phyloP scores from a whole-genome alignment of 2,797 vertebrate species.

The Halcyon leucocephala region DNA sequence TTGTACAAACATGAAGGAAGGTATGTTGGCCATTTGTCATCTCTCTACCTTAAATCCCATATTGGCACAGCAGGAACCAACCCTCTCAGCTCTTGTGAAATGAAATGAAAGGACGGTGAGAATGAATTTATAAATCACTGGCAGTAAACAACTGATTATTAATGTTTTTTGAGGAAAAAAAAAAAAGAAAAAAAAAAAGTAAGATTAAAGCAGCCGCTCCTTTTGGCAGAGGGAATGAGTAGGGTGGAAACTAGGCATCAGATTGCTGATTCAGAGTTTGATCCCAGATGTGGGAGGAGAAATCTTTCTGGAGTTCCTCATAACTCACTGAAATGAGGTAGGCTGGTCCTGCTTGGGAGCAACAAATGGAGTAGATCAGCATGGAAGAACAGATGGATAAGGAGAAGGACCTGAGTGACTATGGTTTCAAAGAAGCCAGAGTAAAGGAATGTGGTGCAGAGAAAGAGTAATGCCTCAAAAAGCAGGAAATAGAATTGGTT shows the following conservation, averaged over 20 bases:
- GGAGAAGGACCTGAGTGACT: constrained; percentile 19
- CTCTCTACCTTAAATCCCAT: not conserved
- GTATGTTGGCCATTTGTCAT: not conserved
- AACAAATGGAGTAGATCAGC: constrained; percentile 59
- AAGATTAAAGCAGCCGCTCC: constrained; percentile 57
- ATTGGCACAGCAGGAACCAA: not conserved
- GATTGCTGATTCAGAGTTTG: constrained; percentile 69
- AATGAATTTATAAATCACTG: not conserved
- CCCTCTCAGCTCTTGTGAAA: not conserved
- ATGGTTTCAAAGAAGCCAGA: not conserved
- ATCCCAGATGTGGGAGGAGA: constrained; percentile 71
- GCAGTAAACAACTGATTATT: not conserved
- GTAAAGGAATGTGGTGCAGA: not conserved
- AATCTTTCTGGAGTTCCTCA: constrained; percentile 65
- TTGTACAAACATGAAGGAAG: not conserved
- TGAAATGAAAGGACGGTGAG: not conserved
- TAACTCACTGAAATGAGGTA: constrained; percentile 62
- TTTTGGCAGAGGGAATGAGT: constrained; percentile 43
- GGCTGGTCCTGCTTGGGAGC: constrained; percentile 44
- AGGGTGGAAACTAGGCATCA: constrained; percentile 62
- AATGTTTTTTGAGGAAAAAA: not conserved
- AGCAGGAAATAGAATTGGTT: not conserved
- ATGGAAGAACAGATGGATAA: constrained; percentile 50
- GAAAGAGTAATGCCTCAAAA: not conserved
- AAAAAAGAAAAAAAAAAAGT: not conserved